phyloP scores from a whole-genome alignment of 2,888 invertebrate genomes.

The Patella pellucida region DNA sequence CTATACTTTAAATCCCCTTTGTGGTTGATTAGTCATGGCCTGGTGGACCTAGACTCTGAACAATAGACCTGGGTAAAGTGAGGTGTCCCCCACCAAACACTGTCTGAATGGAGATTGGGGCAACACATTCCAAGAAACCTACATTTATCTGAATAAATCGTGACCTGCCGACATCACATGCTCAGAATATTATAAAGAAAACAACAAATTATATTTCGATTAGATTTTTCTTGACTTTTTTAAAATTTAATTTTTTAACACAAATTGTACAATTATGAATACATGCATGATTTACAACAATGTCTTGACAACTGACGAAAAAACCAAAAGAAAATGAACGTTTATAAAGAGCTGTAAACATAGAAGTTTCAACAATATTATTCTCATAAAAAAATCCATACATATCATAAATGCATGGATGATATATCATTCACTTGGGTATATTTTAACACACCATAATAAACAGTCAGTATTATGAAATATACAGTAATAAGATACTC shows the following conservation, averaged over 20 bases:
- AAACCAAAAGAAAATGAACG: constrained; percentile 27
- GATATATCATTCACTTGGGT: constrained; percentile 37
- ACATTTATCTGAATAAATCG: too few relatives aligned
- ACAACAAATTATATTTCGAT: constrained; percentile 10
- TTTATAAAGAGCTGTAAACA: constrained; percentile 35
- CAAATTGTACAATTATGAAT: constrained; percentile 51
- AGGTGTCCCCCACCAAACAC: too few relatives aligned
- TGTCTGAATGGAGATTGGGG: too few relatives aligned
- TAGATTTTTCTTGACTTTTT: constrained; percentile 30
- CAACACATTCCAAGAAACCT: too few relatives aligned
- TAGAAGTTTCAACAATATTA: constrained; percentile 28
- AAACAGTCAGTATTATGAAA: too few relatives aligned
- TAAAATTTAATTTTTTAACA: constrained; percentile 49
- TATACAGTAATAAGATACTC: too few relatives aligned
- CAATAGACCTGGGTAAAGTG: too few relatives aligned
- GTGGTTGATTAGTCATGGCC: too few relatives aligned
- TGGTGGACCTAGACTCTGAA: too few relatives aligned
- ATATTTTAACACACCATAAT: too few relatives aligned
- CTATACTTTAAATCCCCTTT: too few relatives aligned
- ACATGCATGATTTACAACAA: constrained; percentile 58
- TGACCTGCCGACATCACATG: too few relatives aligned
- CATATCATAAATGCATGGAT: constrained; percentile 43
- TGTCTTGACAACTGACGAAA: constrained; percentile 45
- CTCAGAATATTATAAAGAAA: not conserved
- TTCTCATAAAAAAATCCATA: constrained; percentile 37